Evolutionary conservation across 1,140 invertebrate genomes (phyloP).

Genomic region (Zaprionus davidi): DNA sequence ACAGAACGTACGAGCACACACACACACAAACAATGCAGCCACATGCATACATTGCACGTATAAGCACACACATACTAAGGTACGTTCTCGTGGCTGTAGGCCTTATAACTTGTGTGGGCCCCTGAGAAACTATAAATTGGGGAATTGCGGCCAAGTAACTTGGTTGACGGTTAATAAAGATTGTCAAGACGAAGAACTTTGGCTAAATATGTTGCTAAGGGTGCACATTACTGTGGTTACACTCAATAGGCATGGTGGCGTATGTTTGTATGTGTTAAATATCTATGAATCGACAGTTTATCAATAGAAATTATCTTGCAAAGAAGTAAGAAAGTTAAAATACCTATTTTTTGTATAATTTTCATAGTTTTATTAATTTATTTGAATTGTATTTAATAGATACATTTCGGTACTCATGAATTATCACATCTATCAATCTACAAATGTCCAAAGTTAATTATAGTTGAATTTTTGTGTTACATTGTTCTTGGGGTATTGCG

Average conservation of each 20-base stretch:
- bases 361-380: background rate
- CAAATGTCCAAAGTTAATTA: constrained; percentile 3
- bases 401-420: background rate
- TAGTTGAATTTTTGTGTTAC: background rate
- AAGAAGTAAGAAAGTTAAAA: background rate
- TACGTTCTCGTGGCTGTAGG: constrained; percentile 3
- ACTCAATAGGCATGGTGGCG: constrained; percentile 11
- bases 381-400: background rate
- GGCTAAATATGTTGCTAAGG: constrained; percentile 5
- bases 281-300: constrained; percentile 4
- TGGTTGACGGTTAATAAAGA: constrained; percentile 27
- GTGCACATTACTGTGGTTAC: background rate
- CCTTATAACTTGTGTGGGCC: constrained; percentile 16
- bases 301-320: constrained; percentile 1
- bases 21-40: constrained; percentile 18
- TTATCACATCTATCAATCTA: background rate
- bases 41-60: constrained; percentile 6
- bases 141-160: constrained; percentile 30
- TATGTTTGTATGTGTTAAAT: background rate
- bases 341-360: background rate
- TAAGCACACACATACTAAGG: background rate
- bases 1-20: constrained; percentile 14
- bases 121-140: constrained; percentile 26
- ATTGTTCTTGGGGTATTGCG: background rate
- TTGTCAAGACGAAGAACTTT: constrained; percentile 20